Conservation (phyloP, 2,888 invertebrate genomes). For the Bhutanitis thaidina region DNA sequence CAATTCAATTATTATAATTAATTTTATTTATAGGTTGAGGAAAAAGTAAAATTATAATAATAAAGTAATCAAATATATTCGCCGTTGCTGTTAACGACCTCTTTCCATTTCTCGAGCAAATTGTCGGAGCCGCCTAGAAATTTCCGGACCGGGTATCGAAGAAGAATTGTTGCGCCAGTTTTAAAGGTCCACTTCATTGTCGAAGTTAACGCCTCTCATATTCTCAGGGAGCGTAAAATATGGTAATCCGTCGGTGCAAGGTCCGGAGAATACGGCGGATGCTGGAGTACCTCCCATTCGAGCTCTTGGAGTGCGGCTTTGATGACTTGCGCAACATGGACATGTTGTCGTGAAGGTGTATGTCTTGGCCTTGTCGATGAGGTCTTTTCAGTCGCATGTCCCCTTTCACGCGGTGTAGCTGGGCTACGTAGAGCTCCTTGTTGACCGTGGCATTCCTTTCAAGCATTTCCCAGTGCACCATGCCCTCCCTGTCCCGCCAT, state of each 20-base stretch:
- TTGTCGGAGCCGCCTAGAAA: background rate
- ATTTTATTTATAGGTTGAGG: too few relatives aligned
- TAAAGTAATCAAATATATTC: conserved; percentile 2
- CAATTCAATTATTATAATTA: too few relatives aligned
- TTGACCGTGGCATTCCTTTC: conserved; percentile 5
- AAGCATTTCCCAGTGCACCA: background rate
- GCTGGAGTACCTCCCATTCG: conserved; percentile 3
- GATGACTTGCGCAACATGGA: background rate
- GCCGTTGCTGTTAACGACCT: background rate
- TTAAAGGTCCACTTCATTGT: background rate
- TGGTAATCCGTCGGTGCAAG: background rate
- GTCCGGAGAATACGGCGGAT: too few relatives aligned
- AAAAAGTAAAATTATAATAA: background rate
- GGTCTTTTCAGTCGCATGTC: conserved; percentile 5
- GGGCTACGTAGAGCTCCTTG: conserved; percentile 1
- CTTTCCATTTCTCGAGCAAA: background rate
- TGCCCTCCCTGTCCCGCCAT: background rate
- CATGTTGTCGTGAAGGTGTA: conserved; percentile 6
- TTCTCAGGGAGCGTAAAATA: background rate
- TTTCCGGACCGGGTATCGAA: background rate
- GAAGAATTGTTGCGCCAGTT: conserved; percentile 1
- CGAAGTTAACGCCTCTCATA: background rate
- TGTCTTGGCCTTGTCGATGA: background rate
- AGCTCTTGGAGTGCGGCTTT: background rate
- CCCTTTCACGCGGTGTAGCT: too few relatives aligned